Conservation (phyloP, 2,888 invertebrate genomes). For the Disparrhopalites patrizii region DNA sequence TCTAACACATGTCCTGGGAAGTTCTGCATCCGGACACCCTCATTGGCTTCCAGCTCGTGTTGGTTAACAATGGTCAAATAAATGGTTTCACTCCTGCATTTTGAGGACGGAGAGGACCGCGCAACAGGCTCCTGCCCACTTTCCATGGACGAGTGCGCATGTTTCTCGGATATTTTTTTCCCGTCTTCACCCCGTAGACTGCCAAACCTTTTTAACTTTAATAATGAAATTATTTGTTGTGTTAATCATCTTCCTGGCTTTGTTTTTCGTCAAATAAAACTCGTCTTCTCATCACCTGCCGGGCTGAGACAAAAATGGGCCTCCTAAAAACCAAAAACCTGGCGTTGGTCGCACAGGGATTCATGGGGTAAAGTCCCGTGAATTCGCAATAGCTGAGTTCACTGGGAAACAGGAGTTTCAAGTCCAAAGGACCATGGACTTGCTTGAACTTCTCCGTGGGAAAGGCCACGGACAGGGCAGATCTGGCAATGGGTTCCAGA, state of each 20-base stretch:
- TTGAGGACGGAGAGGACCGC: not conserved
- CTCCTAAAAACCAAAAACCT: slow-evolving; percentile 31
- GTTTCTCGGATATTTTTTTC: slow-evolving; percentile 20
- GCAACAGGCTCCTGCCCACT: too few species aligned
- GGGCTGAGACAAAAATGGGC: slow-evolving; percentile 28
- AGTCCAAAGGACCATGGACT: slow-evolving; percentile 38
- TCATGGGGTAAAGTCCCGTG: slow-evolving; percentile 24
- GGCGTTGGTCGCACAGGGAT: slow-evolving; percentile 34
- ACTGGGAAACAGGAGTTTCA: slow-evolving; percentile 33
- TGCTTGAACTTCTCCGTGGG: slow-evolving; percentile 28
- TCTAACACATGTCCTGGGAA: not conserved
- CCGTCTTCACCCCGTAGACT: slow-evolving; percentile 16
- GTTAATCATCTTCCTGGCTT: not conserved
- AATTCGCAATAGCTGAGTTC: slow-evolving; percentile 35
- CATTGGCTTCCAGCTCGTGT: too few species aligned
- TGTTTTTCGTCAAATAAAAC: not conserved
- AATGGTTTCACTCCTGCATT: not conserved
- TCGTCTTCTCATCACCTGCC: slow-evolving; percentile 28
- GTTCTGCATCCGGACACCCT: not conserved
- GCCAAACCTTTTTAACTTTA: slow-evolving; percentile 20
- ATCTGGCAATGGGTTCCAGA: slow-evolving; percentile 32
- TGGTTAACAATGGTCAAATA: not conserved
- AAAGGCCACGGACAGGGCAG: slow-evolving; percentile 28
- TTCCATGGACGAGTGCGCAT: not conserved
- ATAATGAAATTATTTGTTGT: not conserved